Conservation (phyloP, 2,888 invertebrate genomes). For the Drosophila bunnanda region DNA sequence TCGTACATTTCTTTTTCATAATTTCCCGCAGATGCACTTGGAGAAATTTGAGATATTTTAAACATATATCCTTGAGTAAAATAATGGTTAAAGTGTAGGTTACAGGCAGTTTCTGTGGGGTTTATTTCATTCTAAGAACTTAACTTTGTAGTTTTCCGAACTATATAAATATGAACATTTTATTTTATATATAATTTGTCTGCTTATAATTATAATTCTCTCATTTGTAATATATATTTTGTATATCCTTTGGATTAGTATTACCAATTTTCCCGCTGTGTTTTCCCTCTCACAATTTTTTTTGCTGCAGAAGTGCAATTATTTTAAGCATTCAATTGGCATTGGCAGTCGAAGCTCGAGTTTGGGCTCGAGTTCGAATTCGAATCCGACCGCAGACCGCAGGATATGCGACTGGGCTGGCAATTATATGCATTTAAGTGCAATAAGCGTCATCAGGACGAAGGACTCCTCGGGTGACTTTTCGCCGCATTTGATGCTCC, state of each 20-base stretch:
- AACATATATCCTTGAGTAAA: not conserved
- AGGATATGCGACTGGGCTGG: slow-evolving; percentile 60
- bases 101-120: too few relatives aligned
- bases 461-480: slow-evolving; percentile 41
- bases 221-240: not conserved
- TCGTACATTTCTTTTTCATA: slow-evolving; percentile 47
- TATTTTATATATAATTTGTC: too few relatives aligned
- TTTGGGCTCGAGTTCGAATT: slow-evolving; percentile 17
- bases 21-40: slow-evolving; percentile 27
- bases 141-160: too few relatives aligned
- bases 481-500: slow-evolving; percentile 52
- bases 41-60: not conserved
- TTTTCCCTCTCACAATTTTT: not conserved
- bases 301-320: slow-evolving; percentile 63
- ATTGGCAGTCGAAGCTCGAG: slow-evolving; percentile 30
- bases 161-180: too few relatives aligned
- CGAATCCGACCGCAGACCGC: slow-evolving; percentile 77
- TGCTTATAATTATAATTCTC: too few relatives aligned
- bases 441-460: slow-evolving; percentile 79
- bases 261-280: not conserved
- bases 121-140: too few relatives aligned
- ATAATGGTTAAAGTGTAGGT: not conserved
- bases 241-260: not conserved
- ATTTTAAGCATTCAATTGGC: slow-evolving; percentile 79
- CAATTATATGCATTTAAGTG: slow-evolving; percentile 80